Base-by-base conservation (phyloP, 2,888 invertebrate species). In the Eilema sororculum region DNA sequence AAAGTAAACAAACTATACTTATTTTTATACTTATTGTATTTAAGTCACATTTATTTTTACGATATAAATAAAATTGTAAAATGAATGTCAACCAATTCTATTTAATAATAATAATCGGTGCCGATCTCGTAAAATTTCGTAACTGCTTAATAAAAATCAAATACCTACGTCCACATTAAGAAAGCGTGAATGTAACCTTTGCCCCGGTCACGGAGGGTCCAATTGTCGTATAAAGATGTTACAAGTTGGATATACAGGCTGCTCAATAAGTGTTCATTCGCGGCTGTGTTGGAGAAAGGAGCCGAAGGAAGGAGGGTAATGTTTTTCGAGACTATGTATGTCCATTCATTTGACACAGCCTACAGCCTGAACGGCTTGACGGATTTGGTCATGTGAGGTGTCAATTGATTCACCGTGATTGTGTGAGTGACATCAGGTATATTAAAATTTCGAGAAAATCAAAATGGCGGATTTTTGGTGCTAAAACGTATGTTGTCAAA, bases 111-210 rank as follows among this genome's bases (percentile, higher is more conserved):
- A 33, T 24, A 24, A 61, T 16, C 41, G 20, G 20, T 20, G 16
- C 24, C 24, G 3, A 41, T 6, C 41, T 25, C 46, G 28, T 64
- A 64, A 52, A 52, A 64, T 16, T 41, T 41, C 20, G 41, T 64
- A 64, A 25, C 46, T 52, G n/a, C n/a, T 28, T 64, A 52, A 64
- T 46, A 52, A 64, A 57, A 65, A 30, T 65, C 33, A 57, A 65
- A 63, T 58, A n/a, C 25, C 4, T 25, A 33, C 37, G 6, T 30
- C 12, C 13, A 25, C 20, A 46, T 52, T 60, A 37, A 67, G 60
- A 72, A 71, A 74, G 71, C 57, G 64, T 63, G 30, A 33, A 20
- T 41, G 46, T 30, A 77, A 80, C 71, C 80, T 80, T 79, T 80
- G 80, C 30, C 66, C 60, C 70, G 8, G 71, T 64, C 65, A 64